Evolutionary conservation across 2,888 invertebrate species (phyloP).

Genomic region (Acanthosepion esculentum): DNA sequence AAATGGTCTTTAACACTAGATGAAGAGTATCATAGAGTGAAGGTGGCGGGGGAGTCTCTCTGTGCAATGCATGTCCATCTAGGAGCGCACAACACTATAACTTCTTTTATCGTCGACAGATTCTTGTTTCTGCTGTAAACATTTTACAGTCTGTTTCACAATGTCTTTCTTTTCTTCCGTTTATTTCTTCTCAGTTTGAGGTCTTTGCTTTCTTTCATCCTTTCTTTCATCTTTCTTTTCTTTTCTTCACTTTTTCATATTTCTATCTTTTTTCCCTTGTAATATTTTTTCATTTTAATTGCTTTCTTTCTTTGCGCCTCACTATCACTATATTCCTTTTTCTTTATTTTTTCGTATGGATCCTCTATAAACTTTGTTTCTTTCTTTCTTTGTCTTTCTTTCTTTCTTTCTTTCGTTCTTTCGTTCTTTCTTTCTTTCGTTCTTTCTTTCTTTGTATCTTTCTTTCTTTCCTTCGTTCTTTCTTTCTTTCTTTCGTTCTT

Average conservation of each 20-base stretch:
- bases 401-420: neutral
- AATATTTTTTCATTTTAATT: no score
- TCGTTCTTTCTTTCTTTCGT: neutral
- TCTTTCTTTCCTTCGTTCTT: no score
- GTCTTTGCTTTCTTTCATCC: neutral
- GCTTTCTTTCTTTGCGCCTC: neutral
- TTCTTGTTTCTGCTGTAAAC: neutral
- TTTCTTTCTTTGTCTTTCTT: neutral
- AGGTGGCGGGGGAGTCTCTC: neutral
- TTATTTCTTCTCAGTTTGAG: neutral
- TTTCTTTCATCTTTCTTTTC: fast-evolving
- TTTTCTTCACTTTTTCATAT: neutral
- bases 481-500: no score
- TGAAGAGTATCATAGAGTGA: neutral
- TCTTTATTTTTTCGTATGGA: neutral
- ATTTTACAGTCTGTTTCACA: constrained; percentile 16
- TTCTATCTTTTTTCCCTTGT: neutral
- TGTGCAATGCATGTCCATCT: neutral
- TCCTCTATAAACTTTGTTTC: no score
- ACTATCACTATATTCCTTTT: neutral
- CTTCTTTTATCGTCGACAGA: no score
- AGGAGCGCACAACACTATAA: neutral
- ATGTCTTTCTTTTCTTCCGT: neutral
- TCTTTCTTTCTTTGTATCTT: no score
- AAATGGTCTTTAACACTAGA: neutral